Evolutionary conservation across 2,888 invertebrate genomes (phyloP).

Genomic region (Torymus tubicola): DNA sequence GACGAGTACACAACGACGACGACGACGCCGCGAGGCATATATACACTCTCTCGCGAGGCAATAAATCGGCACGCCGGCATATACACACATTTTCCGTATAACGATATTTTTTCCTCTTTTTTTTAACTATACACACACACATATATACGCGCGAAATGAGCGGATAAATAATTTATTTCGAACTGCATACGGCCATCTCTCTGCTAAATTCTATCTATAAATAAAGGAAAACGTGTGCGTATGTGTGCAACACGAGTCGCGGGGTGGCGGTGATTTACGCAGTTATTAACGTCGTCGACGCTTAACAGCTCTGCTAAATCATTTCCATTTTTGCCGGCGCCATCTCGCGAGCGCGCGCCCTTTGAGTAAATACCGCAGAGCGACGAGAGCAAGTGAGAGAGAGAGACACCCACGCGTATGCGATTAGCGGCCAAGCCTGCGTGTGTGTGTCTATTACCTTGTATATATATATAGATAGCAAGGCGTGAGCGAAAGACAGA

Average conservation of each 20-base stretch:
- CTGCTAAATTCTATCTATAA: slow-evolving; percentile 16
- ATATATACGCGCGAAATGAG: slow-evolving; percentile 14
- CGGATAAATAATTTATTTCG: slow-evolving; percentile 41
- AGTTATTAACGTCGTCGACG: slow-evolving; percentile 45
- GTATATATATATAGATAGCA: background rate
- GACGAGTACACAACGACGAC: no score
- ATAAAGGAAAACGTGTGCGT: slow-evolving; percentile 14
- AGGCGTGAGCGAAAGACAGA: slow-evolving; percentile 7
- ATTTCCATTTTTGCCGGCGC: slow-evolving; percentile 7
- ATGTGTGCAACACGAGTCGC: background rate
- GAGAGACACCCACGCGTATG: no score
- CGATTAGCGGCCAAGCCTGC: no score
- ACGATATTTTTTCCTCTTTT: slow-evolving; percentile 2
- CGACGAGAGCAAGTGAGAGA: no score
- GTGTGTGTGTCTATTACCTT: no score
- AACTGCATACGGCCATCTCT: slow-evolving; percentile 22
- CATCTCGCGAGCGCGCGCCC: background rate
- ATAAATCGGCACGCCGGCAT: slow-evolving; percentile 20
- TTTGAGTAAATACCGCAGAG: no score
- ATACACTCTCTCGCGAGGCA: background rate
- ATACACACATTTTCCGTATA: slow-evolving; percentile 8
- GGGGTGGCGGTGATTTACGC: slow-evolving; percentile 22
- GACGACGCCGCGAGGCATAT: background rate
- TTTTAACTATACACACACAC: background rate
- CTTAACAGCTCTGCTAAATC: slow-evolving; percentile 31